Conservation (phyloP, 2,113 vertebrate species). For the Odontophorus gujanensis region DNA sequence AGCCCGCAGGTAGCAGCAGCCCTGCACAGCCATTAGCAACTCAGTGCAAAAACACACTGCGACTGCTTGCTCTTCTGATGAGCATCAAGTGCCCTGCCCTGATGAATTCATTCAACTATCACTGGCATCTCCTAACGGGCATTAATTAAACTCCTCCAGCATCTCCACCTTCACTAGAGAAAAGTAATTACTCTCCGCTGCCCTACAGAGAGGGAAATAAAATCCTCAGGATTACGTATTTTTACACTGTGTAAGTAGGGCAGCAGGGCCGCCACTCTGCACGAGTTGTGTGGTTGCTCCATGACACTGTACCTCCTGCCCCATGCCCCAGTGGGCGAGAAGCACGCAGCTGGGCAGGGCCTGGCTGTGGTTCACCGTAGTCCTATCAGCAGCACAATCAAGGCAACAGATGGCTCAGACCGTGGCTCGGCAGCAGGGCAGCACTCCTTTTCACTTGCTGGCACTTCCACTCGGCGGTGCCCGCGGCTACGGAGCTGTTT, state of each 20-base stretch:
- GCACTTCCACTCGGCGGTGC: rapidly evolving
- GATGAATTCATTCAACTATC: conserved; percentile 28
- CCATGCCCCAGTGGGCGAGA: too few relatives aligned
- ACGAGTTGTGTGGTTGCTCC: too few relatives aligned
- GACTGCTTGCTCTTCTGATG: neutral
- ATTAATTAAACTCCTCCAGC: conserved; percentile 64
- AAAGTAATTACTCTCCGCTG: conserved; percentile 67
- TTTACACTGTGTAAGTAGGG: conserved; percentile 44
- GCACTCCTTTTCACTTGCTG: rapidly evolving
- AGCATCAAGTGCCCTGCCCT: neutral
- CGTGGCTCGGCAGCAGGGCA: neutral
- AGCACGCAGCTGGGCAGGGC: too few relatives aligned
- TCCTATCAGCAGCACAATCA: neutral
- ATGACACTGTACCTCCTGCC: neutral
- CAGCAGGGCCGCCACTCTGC: neutral
- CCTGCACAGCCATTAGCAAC: neutral
- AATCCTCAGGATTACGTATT: conserved; percentile 63
- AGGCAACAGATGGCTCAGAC: neutral
- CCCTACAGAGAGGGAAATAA: conserved; percentile 53
- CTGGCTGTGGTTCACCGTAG: too few relatives aligned
- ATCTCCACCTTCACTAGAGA: conserved; percentile 49
- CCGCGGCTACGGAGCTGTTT: neutral
- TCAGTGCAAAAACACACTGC: neutral
- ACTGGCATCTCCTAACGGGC: conserved; percentile 43
- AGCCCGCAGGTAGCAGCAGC: too few relatives aligned